Base-by-base conservation (phyloP, 2,888 invertebrate genomes). In the Melanostoma scalare region DNA sequence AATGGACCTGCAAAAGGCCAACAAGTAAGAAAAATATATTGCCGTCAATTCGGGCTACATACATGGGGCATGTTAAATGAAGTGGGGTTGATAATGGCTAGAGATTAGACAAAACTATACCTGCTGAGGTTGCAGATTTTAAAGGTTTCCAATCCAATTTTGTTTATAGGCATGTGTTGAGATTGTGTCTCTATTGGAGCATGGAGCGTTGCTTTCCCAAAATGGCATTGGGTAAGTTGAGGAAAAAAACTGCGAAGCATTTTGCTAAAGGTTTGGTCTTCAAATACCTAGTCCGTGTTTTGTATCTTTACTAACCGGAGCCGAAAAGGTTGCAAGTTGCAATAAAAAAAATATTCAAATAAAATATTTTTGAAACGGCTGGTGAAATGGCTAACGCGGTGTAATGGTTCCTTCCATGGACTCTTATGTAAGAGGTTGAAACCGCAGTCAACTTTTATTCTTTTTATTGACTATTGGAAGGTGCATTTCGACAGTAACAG, bases 31-130 rank as follows among this genome's bases (percentile, higher is more conserved):
- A 40, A 82, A 55, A 77, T 71, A 65, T 71, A 80, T 73, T 73
- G 58, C 73, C 58, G 42, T 58, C 63, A 56, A 77, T 69, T 50
- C 35, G 56, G 44, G 46, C 6, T 60, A 77, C 73, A 77, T 35
- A 82, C 73, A 82, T 69, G 77, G 69, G 42, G 69, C 77, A 82
- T 82, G 77, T 82, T 77, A 60, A 72, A 69, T 69, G 73, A 69
- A 63, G 68, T 69, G 73, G 73, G 77, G 55, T 65, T 82, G 77
- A 82, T 77, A 73, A 77, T 74, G 48, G 69, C 6, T 38, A 46
- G 56, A 82, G 77, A 82, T 82, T 78, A 77, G 77, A 58, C 67
- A 38, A 63, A 48, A 50, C 48, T 38, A 58, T 56, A 44, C 46
- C 52, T 58, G 60, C 67, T 2, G 63, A 69, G 69, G 73, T 76